Percentiles rank a stretch among this genome's conserved stretches.
phyloP scores from a whole-genome alignment of 2,113 vertebrate species.

The Cepphus grylle region DNA sequence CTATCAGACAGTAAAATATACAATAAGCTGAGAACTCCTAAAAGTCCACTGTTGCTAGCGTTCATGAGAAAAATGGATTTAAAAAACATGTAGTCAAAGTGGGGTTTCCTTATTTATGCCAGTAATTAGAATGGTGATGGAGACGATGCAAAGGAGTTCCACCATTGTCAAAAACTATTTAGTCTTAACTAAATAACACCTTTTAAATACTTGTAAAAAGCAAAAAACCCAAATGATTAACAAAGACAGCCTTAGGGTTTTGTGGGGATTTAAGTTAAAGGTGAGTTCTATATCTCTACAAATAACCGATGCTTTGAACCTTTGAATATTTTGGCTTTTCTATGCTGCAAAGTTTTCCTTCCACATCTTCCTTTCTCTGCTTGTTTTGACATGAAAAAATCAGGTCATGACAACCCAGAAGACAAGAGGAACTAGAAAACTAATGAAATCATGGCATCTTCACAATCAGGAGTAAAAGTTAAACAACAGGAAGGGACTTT shows the following conservation, averaged over 20 bases:
- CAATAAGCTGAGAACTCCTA: not conserved
- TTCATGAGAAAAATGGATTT: not conserved
- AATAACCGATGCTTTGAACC: not conserved
- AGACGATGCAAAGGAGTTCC: not conserved
- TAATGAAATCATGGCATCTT: not conserved
- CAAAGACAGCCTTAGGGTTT: not conserved
- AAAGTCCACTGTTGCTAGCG: not conserved
- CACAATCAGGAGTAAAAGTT: not conserved
- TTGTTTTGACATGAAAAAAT: not conserved
- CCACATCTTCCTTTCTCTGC: not conserved
- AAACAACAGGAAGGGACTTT: conserved; percentile 1
- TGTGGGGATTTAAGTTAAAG: not conserved
- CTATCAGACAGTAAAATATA: not conserved
- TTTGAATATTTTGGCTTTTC: not conserved
- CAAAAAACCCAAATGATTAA: fast-evolving
- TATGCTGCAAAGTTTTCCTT: not conserved
- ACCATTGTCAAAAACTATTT: not conserved
- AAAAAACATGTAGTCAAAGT: not conserved
- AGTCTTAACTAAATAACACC: not conserved
- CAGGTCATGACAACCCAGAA: not conserved
- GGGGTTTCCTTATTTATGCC: not conserved
- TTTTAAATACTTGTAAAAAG: not conserved
- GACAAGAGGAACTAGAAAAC: not conserved
- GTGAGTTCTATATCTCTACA: not conserved
- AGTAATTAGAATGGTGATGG: not conserved